Conservation (phyloP, 1,140 invertebrate genomes). For the Eueides isabella region DNA sequence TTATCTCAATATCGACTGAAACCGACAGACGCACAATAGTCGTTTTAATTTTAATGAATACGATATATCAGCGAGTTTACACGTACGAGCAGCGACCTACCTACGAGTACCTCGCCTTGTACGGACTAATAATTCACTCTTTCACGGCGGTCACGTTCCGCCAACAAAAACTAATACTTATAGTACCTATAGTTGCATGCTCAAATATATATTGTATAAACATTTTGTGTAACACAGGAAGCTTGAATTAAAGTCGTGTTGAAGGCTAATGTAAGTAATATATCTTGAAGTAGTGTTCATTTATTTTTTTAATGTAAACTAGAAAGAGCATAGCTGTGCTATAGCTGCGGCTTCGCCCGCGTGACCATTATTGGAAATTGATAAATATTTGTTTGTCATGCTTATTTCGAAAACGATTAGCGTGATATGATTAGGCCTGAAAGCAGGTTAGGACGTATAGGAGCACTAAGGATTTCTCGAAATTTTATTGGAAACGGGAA, state of each 20-base stretch:
- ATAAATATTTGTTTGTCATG: too few species aligned
- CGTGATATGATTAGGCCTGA: too few species aligned
- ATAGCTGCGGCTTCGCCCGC: too few species aligned
- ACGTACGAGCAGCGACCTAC: not conserved
- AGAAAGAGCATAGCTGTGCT: too few species aligned
- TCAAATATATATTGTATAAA: slow-evolving; percentile 24
- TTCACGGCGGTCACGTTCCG: slow-evolving; percentile 21
- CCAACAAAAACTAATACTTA: slow-evolving; percentile 16
- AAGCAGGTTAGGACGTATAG: too few species aligned
- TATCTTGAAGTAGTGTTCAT: not conserved
- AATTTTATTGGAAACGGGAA: too few species aligned
- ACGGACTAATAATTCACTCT: slow-evolving; percentile 11
- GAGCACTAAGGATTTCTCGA: too few species aligned
- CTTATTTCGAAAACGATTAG: too few species aligned
- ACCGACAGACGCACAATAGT: not conserved
- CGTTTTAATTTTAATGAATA: not conserved
- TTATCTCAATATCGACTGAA: not conserved
- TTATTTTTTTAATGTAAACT: not conserved
- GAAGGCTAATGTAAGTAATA: not conserved
- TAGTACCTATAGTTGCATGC: slow-evolving; percentile 12
- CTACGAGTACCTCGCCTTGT: not conserved
- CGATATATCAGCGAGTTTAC: not conserved
- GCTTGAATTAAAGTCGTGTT: not conserved
- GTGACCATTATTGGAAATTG: too few species aligned
- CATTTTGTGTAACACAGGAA: not conserved